phyloP scores from a whole-genome alignment of 1,140 invertebrate genomes.

The Drosophila fuyamai region DNA sequence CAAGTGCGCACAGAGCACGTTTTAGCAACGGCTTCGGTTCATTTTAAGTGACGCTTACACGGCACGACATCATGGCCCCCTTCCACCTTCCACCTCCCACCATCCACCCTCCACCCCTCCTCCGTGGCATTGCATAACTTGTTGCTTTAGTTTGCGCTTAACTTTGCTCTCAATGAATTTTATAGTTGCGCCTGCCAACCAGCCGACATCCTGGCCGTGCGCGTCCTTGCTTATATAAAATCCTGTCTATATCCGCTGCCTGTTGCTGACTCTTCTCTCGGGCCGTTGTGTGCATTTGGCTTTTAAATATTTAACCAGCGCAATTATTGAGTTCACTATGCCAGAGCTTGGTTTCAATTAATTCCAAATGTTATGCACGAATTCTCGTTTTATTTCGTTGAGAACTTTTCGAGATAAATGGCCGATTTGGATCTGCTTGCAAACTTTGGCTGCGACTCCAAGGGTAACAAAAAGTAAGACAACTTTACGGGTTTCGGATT shows the following conservation, averaged over 20 bases:
- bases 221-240: slow-evolving; percentile 50
- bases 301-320: slow-evolving; percentile 72
- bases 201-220: slow-evolving; percentile 23
- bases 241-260: slow-evolving; percentile 26
- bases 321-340: slow-evolving; percentile 69
- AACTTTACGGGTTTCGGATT: neutral
- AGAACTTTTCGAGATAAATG: slow-evolving; percentile 27
- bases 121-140: slow-evolving; percentile 51
- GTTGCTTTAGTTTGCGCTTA: slow-evolving; percentile 70
- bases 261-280: slow-evolving; percentile 16
- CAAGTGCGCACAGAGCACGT: slow-evolving; percentile 68
- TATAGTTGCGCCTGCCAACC: slow-evolving; percentile 67
- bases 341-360: slow-evolving; percentile 55
- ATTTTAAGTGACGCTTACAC: slow-evolving; percentile 77
- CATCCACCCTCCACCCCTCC: neutral
- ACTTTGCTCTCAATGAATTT: slow-evolving; percentile 83
- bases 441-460: neutral
- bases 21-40: slow-evolving; percentile 65
- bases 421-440: slow-evolving; percentile 2
- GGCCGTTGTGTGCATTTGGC: slow-evolving; percentile 51
- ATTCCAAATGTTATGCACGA: slow-evolving; percentile 50
- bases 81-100: neutral
- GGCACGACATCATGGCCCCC: slow-evolving; percentile 54
- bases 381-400: slow-evolving; percentile 16
- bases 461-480: neutral